Evolutionary conservation across 2,113 vertebrate genomes (phyloP).

Genomic region (Recurvirostra avosetta): DNA sequence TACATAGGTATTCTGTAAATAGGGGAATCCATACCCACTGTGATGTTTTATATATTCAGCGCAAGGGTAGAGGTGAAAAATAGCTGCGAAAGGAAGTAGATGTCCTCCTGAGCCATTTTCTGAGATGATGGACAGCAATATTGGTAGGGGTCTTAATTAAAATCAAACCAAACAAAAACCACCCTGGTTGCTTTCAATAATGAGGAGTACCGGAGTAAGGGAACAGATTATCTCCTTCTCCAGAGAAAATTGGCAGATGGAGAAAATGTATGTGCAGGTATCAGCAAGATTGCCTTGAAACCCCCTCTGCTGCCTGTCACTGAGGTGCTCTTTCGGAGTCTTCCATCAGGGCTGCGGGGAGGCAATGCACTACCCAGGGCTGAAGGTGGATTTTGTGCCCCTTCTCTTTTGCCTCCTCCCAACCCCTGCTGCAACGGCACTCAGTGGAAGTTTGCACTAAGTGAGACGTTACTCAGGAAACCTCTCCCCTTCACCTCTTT

Average conservation of each 20-base stretch:
- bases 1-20: neutral
- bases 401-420: neutral
- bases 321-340: neutral
- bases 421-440: neutral
- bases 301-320: neutral
- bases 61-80: conserved; percentile 16
- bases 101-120: conserved; percentile 20
- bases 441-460: accelerated
- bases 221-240: conserved; percentile 9
- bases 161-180: conserved; percentile 12
- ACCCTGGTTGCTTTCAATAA: neutral
- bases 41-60: neutral
- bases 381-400: neutral
- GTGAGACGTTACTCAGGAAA: neutral
- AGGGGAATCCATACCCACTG: conserved; percentile 15
- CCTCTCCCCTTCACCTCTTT: neutral
- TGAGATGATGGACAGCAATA: neutral
- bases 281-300: conserved; percentile 23
- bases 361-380: neutral
- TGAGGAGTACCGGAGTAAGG: neutral
- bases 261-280: conserved; percentile 17
- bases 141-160: conserved; percentile 50
- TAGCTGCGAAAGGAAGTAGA: neutral
- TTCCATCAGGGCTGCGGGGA: neutral
- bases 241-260: conserved; percentile 23